Evolutionary conservation across 2,113 vertebrate genomes (phyloP), one percentile per base, ranked within the genome.

Genomic region (Prinia subflava): DNA sequence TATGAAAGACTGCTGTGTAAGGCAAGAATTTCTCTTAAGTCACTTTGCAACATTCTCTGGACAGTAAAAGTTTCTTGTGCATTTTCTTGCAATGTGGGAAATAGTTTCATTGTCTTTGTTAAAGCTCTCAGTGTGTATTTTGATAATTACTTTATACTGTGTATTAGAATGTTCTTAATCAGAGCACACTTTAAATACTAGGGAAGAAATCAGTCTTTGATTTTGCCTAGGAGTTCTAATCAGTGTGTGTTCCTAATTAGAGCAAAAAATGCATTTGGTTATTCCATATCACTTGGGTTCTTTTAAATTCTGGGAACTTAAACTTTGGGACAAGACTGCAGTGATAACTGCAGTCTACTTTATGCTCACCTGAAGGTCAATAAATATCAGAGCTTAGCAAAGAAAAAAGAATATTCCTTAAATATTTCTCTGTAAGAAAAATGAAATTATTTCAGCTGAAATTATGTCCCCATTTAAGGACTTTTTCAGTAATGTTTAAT

Each of bases 11-110:
- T 95, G 96, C 94, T 96, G 95, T 93, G 95, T 69, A 95, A 91
- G 89, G 83, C 89, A 95, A 96, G 83, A 89, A 95, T 94, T 94
- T 73, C 89, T 83, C 94, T 97, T 95, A 95, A 97, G 95, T 97
- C 93, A 88, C 85, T 97, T 93, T 42, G 77, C 70, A 68, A 70
- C 81, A 55, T 89, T 85, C 89, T 81, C 52, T 78, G 78, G 27
- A 55, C 39, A 42, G 63, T 5, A 79, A 15, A 93, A 88, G 9
- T 64, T 81, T 84, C 69, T 90, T 70, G 31, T 55, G 39, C 39
- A 57, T 74, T 81, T 96, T 71, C 63, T 79, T 60, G 30, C 41
- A 55, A 67, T 27, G 5, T 11, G 31, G 5, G 56, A 60, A 91
- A 94, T 52, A 65, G 9, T 57, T 83, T 78, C 3, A 22, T 24